A percentile compares a stretch with the other conserved stretches of the same genome.
Conservation (phyloP, 2,113 vertebrate species). For the Lucifuga dentata region DNA sequence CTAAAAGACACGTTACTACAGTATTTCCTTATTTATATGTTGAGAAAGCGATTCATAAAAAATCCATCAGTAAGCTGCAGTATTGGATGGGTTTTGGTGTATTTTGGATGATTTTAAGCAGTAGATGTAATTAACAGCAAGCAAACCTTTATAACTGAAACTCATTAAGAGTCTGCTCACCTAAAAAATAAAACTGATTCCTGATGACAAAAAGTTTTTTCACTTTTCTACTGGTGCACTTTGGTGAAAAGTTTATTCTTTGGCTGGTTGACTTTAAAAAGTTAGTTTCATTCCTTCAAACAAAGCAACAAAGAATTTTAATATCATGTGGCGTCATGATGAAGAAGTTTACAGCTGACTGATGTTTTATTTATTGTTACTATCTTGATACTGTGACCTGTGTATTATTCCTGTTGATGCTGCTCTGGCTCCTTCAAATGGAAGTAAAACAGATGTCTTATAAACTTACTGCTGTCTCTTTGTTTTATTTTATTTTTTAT, state of each 20-base stretch:
- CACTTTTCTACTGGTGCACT: too few relatives aligned
- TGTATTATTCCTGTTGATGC: slow-evolving; percentile 67
- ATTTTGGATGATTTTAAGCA: too few relatives aligned
- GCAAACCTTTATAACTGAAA: too few relatives aligned
- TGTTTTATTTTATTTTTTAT: not conserved
- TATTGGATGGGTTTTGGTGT: too few relatives aligned
- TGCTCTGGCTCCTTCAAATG: slow-evolving; percentile 60
- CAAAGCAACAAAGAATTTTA: slow-evolving; percentile 39
- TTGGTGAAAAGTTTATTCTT: slow-evolving; percentile 16
- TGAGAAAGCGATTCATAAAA: too few relatives aligned
- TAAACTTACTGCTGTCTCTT: slow-evolving; percentile 28
- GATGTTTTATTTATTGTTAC: slow-evolving; percentile 71
- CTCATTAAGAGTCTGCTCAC: too few relatives aligned
- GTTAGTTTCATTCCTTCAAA: slow-evolving; percentile 26
- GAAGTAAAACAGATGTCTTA: slow-evolving; percentile 76
- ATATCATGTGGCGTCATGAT: slow-evolving; percentile 50
- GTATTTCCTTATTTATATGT: too few relatives aligned
- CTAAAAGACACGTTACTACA: too few relatives aligned
- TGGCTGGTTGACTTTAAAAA: slow-evolving; percentile 18
- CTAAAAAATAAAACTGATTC: too few relatives aligned
- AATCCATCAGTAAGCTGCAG: too few relatives aligned
- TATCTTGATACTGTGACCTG: slow-evolving; percentile 60
- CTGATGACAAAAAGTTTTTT: too few relatives aligned
- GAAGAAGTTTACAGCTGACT: slow-evolving; percentile 71
- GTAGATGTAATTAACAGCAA: too few relatives aligned